Percentiles rank a stretch among this genome's conserved stretches.
Conservation (phyloP, 2,113 vertebrate species). For the Patagioenas fasciata region DNA sequence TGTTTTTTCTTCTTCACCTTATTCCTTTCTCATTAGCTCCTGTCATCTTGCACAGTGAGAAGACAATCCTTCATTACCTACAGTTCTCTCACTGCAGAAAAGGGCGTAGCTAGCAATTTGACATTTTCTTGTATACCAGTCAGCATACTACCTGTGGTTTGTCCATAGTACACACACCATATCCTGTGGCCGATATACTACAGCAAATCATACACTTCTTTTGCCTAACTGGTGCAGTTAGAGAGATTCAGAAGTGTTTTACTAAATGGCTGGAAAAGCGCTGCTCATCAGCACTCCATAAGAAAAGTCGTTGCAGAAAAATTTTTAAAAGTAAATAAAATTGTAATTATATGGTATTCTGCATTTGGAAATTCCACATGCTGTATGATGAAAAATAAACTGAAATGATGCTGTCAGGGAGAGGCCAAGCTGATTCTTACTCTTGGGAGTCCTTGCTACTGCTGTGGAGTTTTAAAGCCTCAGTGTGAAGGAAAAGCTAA, state of each 20-base stretch:
- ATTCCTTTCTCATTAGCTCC: constrained; percentile 1
- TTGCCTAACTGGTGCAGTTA: background rate
- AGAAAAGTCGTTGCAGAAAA: background rate
- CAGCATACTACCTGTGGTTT: background rate
- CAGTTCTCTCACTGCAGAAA: background rate
- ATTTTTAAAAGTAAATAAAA: background rate
- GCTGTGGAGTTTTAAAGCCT: background rate
- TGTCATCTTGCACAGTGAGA: background rate
- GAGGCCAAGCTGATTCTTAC: background rate
- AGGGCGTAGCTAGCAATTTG: background rate
- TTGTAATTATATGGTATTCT: background rate
- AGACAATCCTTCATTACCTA: background rate
- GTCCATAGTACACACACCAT: background rate
- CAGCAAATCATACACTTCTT: background rate
- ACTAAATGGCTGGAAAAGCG: background rate
- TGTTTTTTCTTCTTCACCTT: background rate
- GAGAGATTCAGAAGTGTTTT: background rate
- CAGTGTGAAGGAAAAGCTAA: background rate
- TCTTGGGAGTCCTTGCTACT: background rate
- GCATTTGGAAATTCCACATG: background rate
- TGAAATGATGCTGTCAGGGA: background rate
- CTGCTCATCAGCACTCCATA: background rate
- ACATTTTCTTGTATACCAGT: background rate
- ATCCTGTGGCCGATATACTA: background rate
- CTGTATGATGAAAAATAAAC: background rate